Evolutionary conservation across 2,797 vertebrate genomes (phyloP), one percentile per base, ranked within the genome.

Genomic region (Adelosebastes latens): DNA sequence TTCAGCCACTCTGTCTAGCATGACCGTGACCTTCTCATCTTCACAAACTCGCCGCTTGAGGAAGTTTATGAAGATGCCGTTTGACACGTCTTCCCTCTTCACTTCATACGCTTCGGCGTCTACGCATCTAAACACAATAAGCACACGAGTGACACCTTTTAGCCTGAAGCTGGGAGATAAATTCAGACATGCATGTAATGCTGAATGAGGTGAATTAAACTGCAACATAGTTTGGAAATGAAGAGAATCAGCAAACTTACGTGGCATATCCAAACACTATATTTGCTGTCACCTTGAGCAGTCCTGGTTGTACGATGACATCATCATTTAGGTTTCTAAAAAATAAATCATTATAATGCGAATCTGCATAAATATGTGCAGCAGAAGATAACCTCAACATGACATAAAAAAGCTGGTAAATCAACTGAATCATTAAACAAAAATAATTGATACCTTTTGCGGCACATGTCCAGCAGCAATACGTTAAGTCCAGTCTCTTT

Each of bases 401-500:
- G 10, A 56, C 6, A 55, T 13, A 20, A 22, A 27, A 32, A 29
- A 70, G 11, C 6, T 20, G 13, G 9, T 25, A 18, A 1, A 20
- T 69, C 0, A 63, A 52, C 61, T 25, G 0, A 62, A 34, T 18
- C 0, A 36, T 11, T 4, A 29, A 27, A 31, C 6, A 4, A 39
- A 18, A 1, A 20, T 69, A 0, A 12, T 11, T 12, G 4, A 7
- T 71, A 97, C 97, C 96, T 95, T 91, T 97, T 97, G 86, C 97
- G 97, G 87, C 97, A 98, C 97, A 98, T 98, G 91, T 98, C 97
- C 20, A 98, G 89, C 78, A 98, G 93, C 84, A 98, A 97, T 49
- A 97, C 93, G 22, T 98, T 98, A 83, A 98, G 97, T 56, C 95
- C 94, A 0, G 97, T 98, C 88, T 89, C 78, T 64, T 96, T 96